Base-by-base conservation (phyloP, 2,113 vertebrate species). In the Chlamydotis undulata region DNA sequence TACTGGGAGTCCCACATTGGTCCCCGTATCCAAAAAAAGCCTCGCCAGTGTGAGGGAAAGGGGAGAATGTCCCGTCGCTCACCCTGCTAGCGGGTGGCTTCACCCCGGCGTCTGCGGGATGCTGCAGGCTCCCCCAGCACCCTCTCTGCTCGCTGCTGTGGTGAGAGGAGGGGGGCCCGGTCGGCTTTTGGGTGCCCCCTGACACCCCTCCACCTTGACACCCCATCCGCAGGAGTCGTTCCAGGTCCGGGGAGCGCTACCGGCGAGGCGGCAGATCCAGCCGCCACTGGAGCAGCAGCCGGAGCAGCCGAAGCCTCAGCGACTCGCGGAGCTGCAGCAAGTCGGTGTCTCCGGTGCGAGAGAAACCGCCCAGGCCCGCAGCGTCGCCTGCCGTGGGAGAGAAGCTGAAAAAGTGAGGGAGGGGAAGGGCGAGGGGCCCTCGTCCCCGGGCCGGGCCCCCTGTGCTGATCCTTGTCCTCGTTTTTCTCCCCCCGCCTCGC, bases 341-440 rank as follows among this genome's bases (percentile, higher is more conserved):
- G 35, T 99, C 99, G 18, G 98, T 97, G 7, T 96, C 98, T 94
- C 98, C 98, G 65, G 96, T 97, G 71, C 96, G 96, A 94, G 98
- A 98, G 89, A 98, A 98, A 96, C 95, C 96, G 77, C 82, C 97
- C 55, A 96, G 96, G 97, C 92, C 91, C 83, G 87, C 95, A 9
- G 96, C 97, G 6, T 98, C 97, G 39, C 98, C 98, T 0, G 98
- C 97, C 4, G 93, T 98, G 87, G 98, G 98, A 98, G 99, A 99
- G 97, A 99, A 99, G 97, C 98, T 99, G 98, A 99, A 99, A 99
- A 99, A 99, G 99, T 99, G 95, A 98, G 98, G 26, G 16, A 24
- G 6, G 43, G 43, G 74, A 14, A 15, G 15, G 19, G 2, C 4
- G 5, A 12, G 19, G 47, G 21, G 25, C 26, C 16, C 17, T 11